Conservation (phyloP, 2,113 vertebrate genomes). For the Charina bottae region DNA sequence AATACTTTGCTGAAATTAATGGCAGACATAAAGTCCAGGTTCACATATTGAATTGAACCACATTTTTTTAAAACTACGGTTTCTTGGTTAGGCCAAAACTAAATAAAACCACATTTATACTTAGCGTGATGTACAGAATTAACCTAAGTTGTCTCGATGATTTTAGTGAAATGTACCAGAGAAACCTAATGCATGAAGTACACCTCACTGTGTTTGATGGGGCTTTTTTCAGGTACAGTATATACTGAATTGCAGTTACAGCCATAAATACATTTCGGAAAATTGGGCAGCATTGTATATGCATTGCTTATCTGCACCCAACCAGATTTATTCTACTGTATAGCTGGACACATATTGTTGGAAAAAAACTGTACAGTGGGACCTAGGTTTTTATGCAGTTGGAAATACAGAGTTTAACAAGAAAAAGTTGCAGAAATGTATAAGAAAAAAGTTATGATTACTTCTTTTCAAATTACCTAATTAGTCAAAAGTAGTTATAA, state of each 20-base stretch:
- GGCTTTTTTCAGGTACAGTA: neutral
- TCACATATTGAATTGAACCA: neutral
- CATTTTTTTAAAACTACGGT: neutral
- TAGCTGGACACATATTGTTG: neutral
- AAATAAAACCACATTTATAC: neutral
- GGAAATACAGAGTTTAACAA: neutral
- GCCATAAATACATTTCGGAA: neutral
- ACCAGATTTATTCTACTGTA: neutral
- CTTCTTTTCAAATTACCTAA: neutral
- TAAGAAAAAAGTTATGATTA: neutral
- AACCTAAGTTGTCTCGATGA: neutral
- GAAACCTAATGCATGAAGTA: neutral
- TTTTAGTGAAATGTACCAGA: neutral
- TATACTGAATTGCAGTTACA: neutral
- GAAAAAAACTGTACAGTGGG: neutral
- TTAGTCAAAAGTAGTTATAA: neutral
- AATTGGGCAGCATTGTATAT: neutral
- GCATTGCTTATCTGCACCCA: neutral
- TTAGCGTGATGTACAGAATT: neutral
- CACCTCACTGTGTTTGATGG: neutral
- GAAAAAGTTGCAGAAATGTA: neutral
- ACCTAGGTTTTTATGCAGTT: neutral
- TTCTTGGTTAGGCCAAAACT: neutral
- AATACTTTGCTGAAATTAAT: neutral
- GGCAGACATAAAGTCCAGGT: neutral